Evolutionary conservation across 2,113 vertebrate species (phyloP).

Genomic region (Chitala chitala): DNA sequence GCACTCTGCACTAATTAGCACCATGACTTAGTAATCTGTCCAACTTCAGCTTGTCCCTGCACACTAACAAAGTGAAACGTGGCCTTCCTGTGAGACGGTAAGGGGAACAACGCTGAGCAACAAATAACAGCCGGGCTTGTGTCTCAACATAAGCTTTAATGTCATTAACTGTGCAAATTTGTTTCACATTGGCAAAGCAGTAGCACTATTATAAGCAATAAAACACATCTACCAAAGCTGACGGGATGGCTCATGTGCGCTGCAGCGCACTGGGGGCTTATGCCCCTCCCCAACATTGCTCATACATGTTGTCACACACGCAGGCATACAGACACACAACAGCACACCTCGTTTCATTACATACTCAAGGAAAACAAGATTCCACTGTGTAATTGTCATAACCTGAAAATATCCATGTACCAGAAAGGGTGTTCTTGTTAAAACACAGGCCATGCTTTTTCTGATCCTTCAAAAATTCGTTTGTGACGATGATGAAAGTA

Average conservation of each 20-base stretch:
- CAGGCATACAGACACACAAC: too few relatives aligned
- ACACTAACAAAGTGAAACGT: neutral
- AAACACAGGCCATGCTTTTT: too few relatives aligned
- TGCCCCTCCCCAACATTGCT: neutral
- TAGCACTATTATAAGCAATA: conserved; percentile 15
- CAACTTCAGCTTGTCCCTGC: neutral
- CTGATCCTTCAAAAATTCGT: too few relatives aligned
- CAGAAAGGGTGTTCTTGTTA: too few relatives aligned
- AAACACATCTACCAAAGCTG: neutral
- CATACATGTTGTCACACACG: neutral
- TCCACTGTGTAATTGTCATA: too few relatives aligned
- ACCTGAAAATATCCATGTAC: too few relatives aligned
- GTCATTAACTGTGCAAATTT: conserved; percentile 43
- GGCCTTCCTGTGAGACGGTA: neutral
- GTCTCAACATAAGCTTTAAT: conserved; percentile 43
- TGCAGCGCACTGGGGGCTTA: neutral
- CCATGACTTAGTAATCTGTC: neutral
- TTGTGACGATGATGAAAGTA: too few relatives aligned
- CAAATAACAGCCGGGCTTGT: neutral
- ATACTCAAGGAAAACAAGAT: too few relatives aligned
- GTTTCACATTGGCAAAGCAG: conserved; percentile 9
- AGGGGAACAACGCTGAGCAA: conserved; percentile 18
- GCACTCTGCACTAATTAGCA: conserved; percentile 38
- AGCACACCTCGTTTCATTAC: neutral
- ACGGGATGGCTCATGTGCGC: conserved; percentile 16